Percentiles rank a stretch among this genome's conserved stretches.
phyloP scores from a whole-genome alignment of 1,140 invertebrate species.

The Lasaia peninsularis region DNA sequence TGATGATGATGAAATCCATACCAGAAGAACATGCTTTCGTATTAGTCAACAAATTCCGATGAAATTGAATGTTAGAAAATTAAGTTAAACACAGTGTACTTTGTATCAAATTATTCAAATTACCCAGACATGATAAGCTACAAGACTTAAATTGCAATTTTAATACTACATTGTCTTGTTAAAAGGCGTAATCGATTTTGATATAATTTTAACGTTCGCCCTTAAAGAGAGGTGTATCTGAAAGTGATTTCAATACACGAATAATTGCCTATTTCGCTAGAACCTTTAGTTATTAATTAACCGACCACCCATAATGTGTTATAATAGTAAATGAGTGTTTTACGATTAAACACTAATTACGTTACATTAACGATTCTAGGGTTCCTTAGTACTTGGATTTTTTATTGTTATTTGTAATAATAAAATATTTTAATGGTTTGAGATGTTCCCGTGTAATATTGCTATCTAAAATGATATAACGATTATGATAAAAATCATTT shows the following conservation, averaged over 20 bases:
- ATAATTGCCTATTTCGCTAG: constrained; percentile 2
- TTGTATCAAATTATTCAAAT: constrained; percentile 6
- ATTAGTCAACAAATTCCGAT: not conserved
- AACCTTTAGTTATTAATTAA: constrained; percentile 1
- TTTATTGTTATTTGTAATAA: too few species aligned
- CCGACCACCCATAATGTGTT: constrained; percentile 2
- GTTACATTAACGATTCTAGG: not conserved
- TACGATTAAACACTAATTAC: not conserved
- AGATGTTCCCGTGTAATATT: too few species aligned
- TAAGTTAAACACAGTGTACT: constrained; percentile 7
- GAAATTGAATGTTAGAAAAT: not conserved
- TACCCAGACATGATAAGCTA: not conserved
- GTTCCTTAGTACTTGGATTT: not conserved
- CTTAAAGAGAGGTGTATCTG: constrained; percentile 3
- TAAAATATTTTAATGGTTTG: too few species aligned
- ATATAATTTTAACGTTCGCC: constrained; percentile 7
- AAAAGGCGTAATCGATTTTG: constrained; percentile 8
- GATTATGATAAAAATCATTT: too few species aligned
- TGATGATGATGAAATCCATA: too few species aligned
- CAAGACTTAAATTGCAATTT: constrained; percentile 2
- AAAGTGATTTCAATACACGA: constrained; percentile 8
- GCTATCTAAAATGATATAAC: too few species aligned
- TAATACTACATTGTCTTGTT: constrained; percentile 9
- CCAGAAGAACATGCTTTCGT: too few species aligned
- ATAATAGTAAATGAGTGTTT: constrained; percentile 1